phyloP scores from a whole-genome alignment of 2,888 invertebrate species.

The Griposia aprilina region DNA sequence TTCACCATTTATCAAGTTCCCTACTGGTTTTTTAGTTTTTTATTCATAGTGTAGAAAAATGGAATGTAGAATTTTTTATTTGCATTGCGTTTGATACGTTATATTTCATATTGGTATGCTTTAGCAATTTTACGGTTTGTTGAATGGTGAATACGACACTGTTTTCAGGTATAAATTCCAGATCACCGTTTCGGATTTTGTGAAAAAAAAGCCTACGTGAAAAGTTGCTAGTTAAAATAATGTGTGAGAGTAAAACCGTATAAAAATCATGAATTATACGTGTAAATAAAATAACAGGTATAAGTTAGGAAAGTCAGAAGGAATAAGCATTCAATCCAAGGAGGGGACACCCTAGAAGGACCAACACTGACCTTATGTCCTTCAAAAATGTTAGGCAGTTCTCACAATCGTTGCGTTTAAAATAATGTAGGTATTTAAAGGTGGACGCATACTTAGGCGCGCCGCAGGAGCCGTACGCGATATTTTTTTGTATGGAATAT shows the following conservation, averaged over 20 bases:
- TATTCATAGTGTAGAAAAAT: conserved; percentile 11
- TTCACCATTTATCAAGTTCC: neutral
- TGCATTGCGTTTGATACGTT: neutral
- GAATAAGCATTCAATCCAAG: conserved; percentile 24
- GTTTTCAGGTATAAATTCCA: conserved; percentile 5
- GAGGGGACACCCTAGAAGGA: neutral
- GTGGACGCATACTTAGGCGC: too few species aligned
- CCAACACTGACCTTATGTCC: conserved; percentile 16
- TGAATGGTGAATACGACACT: neutral
- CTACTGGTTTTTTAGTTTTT: conserved; percentile 4
- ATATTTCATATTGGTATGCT: neutral
- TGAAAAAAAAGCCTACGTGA: neutral
- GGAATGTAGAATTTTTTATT: conserved; percentile 1
- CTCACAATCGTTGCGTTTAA: neutral
- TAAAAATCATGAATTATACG: neutral
- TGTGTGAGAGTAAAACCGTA: neutral
- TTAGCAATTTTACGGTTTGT: conserved; percentile 17
- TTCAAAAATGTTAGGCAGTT: conserved; percentile 18
- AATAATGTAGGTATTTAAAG: neutral
- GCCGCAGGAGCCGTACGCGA: too few species aligned
- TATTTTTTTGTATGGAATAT: too few species aligned
- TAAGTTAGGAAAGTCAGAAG: neutral
- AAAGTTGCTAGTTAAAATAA: neutral
- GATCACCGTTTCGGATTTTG: neutral
- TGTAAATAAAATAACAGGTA: too few species aligned